Evolutionary conservation across 64 coral and sea anemone species (phyloP).

Genomic region (Stichodactyla helianthus): DNA sequence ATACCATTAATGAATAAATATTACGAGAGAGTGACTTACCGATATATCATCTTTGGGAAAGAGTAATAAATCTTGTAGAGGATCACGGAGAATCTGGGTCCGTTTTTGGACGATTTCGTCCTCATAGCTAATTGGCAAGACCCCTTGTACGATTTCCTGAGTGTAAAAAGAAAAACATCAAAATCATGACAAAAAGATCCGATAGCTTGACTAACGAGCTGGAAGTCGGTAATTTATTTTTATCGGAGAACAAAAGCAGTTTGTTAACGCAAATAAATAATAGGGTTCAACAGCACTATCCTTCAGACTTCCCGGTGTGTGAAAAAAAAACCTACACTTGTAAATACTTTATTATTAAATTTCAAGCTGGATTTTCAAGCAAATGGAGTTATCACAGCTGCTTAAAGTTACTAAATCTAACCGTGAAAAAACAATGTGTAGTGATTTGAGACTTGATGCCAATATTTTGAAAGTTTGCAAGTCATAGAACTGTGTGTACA

Average conservation of each 20-base stretch:
- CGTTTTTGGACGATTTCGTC: constrained; percentile 91
- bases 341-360: neutral
- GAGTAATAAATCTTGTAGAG: constrained; percentile 65
- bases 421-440: neutral
- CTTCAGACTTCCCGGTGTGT: too few relatives aligned
- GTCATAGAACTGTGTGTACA: constrained; percentile 4
- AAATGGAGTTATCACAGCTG: neutral
- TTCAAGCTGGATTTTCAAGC: neutral
- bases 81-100: constrained; percentile 86
- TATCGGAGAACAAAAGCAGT: neutral
- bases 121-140: constrained; percentile 89
- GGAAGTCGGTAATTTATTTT: neutral
- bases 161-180: constrained; percentile 30
- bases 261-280: neutral
- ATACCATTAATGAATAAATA: neutral
- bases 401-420: constrained; percentile 17
- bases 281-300: too few relatives aligned
- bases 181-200: neutral
- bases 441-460: neutral
- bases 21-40: constrained; percentile 36
- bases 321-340: neutral
- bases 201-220: neutral
- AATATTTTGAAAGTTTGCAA: constrained; percentile 1
- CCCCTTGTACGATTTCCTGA: constrained; percentile 81
- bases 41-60: constrained; percentile 81